Evolutionary conservation across 2,888 invertebrate species (phyloP).

Genomic region (Ennomos fuscantarius): DNA sequence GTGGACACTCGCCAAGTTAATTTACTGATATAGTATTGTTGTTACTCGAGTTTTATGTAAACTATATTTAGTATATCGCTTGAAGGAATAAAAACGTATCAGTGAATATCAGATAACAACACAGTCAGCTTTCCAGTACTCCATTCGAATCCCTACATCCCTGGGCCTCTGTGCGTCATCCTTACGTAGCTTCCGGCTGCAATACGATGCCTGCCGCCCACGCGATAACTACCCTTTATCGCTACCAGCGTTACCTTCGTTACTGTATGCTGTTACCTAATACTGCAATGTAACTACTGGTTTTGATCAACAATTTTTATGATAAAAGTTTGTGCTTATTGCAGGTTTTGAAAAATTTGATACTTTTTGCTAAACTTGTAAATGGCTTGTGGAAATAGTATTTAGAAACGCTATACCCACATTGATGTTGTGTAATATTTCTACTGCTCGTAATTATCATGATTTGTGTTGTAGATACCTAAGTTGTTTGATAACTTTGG

Average conservation of each 20-base stretch:
- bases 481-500: too few species aligned
- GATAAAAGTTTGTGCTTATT: slow-evolving; percentile 8
- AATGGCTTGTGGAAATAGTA: neutral
- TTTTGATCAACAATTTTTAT: slow-evolving; percentile 17
- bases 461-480: too few species aligned
- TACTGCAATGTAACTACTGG: neutral
- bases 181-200: slow-evolving; percentile 2
- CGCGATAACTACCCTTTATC: slow-evolving; percentile 12
- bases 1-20: too few species aligned
- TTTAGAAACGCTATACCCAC: neutral
- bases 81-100: too few species aligned
- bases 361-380: slow-evolving; percentile 9
- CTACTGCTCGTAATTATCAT: slow-evolving; percentile 8
- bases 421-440: slow-evolving; percentile 1
- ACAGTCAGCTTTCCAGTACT: too few species aligned
- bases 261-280: too few species aligned
- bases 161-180: neutral
- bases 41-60: too few species aligned
- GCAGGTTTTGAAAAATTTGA: slow-evolving; percentile 1
- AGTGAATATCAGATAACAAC: too few species aligned
- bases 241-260: neutral
- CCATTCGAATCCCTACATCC: slow-evolving; percentile 1
- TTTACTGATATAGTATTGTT: too few species aligned
- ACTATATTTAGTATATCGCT: too few species aligned
- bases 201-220: slow-evolving; percentile 6